These are phyloP conservation scores for Acromyrmex charruanus DNA, from an alignment of 1,140 invertebrate genomes.

Conservation along the genomic window DNA sequence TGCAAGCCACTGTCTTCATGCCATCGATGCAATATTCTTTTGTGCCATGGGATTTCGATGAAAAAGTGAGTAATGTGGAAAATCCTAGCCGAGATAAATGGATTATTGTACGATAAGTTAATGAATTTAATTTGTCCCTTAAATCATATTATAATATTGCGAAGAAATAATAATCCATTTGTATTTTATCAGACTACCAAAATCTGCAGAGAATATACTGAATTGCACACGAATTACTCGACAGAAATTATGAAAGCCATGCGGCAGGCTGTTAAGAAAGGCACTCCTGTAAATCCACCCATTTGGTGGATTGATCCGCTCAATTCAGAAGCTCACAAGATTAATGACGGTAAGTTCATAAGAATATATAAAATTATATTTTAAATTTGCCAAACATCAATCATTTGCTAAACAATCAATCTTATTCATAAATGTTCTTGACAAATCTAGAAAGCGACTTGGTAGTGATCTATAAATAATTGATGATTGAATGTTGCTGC, in stretches of 20 bases:
- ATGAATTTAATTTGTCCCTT: not conserved
- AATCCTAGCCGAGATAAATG: slow-evolving; percentile 11
- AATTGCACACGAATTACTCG: slow-evolving; percentile 89
- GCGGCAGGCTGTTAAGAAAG: slow-evolving; percentile 87
- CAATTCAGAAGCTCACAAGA: slow-evolving; percentile 88
- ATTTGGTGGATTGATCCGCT: slow-evolving; percentile 96
- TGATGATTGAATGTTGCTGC: slow-evolving; percentile 9
- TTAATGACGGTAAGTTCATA: slow-evolving; percentile 88
- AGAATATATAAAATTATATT: not conserved
- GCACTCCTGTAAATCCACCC: slow-evolving; percentile 93
- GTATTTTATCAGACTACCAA: slow-evolving; percentile 86
- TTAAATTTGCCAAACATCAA: slow-evolving; percentile 21
- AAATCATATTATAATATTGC: not conserved
- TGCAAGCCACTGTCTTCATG: slow-evolving; percentile 95
- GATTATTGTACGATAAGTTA: not conserved
- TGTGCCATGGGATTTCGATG: slow-evolving; percentile 95
- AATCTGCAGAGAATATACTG: slow-evolving; percentile 90
- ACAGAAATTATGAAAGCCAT: slow-evolving; percentile 89
- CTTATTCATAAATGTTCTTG: not conserved
- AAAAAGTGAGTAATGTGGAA: slow-evolving; percentile 85
- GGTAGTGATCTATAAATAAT: slow-evolving; percentile 12
- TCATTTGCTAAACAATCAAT: not conserved
- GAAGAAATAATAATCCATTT: slow-evolving; percentile 34
- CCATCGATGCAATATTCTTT: slow-evolving; percentile 95
- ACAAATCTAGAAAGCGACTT: not conserved